Evolutionary conservation across 2,113 vertebrate species (phyloP).

Genomic region (Prunella himalayana): DNA sequence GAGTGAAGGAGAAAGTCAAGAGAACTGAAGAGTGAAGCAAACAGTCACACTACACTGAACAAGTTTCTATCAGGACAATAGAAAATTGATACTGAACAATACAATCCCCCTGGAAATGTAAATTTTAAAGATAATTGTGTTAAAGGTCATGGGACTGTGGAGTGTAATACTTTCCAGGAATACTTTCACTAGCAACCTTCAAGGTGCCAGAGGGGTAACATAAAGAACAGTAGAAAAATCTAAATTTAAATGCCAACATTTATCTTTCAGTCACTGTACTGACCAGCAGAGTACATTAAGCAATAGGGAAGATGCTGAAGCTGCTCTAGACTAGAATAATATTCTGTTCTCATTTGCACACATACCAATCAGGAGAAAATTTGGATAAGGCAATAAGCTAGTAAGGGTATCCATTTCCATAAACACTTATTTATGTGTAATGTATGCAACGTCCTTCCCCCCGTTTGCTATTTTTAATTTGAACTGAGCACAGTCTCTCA

Average conservation of each 20-base stretch:
- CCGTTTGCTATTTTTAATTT: neutral
- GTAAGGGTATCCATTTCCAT: neutral
- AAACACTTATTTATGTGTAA: neutral
- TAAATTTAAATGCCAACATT: neutral
- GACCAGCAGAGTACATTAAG: neutral
- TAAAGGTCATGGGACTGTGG: neutral
- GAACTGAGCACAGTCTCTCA: neutral
- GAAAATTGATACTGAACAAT: neutral
- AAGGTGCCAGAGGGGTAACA: neutral
- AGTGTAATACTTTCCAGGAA: neutral
- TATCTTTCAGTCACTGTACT: neutral
- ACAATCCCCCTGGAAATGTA: neutral
- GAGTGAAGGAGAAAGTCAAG: neutral
- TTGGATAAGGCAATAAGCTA: neutral
- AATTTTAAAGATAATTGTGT: neutral
- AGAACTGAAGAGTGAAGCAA: neutral
- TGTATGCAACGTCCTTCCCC: neutral
- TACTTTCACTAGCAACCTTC: neutral
- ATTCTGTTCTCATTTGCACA: neutral
- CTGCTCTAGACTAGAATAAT: neutral
- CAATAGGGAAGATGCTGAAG: neutral
- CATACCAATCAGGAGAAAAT: neutral
- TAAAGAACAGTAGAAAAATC: neutral
- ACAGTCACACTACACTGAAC: neutral
- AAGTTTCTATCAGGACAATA: neutral